phyloP scores from a whole-genome alignment of 2,113 vertebrate genomes.

The Corvus cornix region DNA sequence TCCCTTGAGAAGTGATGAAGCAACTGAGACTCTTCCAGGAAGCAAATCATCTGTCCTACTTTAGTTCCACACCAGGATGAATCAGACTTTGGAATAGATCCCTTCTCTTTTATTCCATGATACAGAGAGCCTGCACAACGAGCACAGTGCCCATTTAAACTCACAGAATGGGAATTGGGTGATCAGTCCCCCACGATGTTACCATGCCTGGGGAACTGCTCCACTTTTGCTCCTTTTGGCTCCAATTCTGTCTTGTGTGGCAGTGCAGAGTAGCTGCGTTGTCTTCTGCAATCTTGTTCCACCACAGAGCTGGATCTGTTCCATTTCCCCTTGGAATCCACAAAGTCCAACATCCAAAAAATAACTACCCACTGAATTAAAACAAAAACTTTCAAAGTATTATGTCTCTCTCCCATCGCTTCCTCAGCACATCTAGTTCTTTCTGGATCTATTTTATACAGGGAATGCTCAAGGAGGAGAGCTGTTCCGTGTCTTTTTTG shows the following conservation, averaged over 20 bases:
- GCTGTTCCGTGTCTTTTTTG: background rate
- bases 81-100: background rate
- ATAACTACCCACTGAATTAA: background rate
- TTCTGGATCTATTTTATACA: background rate
- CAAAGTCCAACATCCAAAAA: background rate
- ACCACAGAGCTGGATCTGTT: accelerated
- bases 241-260: background rate
- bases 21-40: background rate
- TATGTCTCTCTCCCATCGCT: background rate
- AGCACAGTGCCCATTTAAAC: background rate
- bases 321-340: background rate
- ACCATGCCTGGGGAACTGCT: background rate
- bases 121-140: background rate
- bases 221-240: background rate
- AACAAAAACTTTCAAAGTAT: background rate
- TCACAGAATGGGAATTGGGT: background rate
- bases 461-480: background rate
- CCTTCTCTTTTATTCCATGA: background rate
- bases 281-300: background rate
- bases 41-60: background rate
- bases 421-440: background rate
- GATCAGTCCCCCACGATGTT: background rate
- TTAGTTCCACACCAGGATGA: background rate
- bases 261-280: background rate
- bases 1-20: background rate